Conservation (phyloP, 2,113 vertebrate species). For the Bettongia penicillata region DNA sequence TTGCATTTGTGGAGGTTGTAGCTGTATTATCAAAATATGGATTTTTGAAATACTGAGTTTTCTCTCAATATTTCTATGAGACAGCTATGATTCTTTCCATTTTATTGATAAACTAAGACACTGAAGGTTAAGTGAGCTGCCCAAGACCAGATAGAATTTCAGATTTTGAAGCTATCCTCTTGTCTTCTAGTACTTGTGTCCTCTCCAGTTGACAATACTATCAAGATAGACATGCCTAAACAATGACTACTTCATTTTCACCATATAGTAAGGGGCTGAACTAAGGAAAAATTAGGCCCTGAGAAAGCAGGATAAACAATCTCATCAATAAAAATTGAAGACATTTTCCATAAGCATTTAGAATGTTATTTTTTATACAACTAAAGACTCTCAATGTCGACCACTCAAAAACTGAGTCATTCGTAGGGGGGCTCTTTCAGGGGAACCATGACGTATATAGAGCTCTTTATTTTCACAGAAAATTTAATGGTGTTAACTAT, state of each 20-base stretch:
- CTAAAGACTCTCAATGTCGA: background rate
- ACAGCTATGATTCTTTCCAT: background rate
- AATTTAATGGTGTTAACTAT: background rate
- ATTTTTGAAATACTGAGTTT: background rate
- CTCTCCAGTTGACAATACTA: background rate
- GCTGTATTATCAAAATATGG: background rate
- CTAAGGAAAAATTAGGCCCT: background rate
- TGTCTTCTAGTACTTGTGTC: background rate
- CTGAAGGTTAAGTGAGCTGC: background rate
- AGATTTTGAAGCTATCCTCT: background rate
- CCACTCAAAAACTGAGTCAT: background rate
- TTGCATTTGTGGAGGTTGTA: background rate
- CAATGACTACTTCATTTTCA: background rate
- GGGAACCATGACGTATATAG: background rate
- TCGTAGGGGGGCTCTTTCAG: background rate
- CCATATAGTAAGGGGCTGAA: background rate
- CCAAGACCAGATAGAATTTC: background rate
- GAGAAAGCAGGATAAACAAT: background rate
- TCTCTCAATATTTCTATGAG: background rate
- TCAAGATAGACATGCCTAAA: background rate
- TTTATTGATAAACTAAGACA: background rate
- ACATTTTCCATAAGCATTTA: constrained; percentile 30
- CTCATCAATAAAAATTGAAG: background rate
- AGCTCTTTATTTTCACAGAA: background rate
- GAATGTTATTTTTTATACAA: background rate